A percentile compares a stretch with the other conserved stretches of the same genome.
These are phyloP conservation scores for Doryteuthis pealeii DNA, from an alignment of 1,140 invertebrate species.

Conservation along the genomic window DNA sequence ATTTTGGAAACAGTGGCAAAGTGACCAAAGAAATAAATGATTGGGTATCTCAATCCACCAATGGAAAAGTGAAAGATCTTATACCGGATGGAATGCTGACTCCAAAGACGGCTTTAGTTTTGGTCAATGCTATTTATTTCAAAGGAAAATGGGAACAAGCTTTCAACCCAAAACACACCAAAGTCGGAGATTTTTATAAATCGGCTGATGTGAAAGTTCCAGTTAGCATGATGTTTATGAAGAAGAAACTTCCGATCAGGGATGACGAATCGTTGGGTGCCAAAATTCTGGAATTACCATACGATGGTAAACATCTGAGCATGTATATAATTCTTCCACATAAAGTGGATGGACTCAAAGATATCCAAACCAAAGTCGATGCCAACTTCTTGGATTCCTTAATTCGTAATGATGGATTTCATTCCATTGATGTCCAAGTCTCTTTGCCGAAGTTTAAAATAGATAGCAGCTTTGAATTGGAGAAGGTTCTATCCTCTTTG, in stretches of 20 bases:
- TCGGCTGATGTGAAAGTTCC: not conserved
- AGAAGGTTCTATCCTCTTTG: conserved; percentile 51
- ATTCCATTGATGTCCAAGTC: conserved; percentile 28
- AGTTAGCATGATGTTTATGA: conserved; percentile 62
- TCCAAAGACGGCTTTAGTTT: conserved; percentile 65
- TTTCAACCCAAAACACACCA: conserved; percentile 66
- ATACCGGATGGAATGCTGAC: conserved; percentile 59
- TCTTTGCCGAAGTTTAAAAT: conserved; percentile 71
- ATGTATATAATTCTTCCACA: conserved; percentile 78
- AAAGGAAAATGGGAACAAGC: conserved; percentile 72
- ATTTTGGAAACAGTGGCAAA: conserved; percentile 14
- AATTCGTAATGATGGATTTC: not conserved
- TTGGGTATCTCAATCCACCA: conserved; percentile 70
- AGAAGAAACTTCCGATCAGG: conserved; percentile 66
- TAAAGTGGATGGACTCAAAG: conserved; percentile 40
- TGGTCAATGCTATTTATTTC: conserved; percentile 78
- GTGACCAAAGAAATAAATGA: conserved; percentile 64
- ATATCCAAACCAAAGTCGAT: conserved; percentile 63
- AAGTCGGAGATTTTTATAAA: conserved; percentile 43
- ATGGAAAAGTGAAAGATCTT: conserved; percentile 67
- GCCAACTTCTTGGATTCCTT: conserved; percentile 56
- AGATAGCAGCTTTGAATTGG: conserved; percentile 64
- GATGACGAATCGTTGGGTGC: conserved; percentile 73
- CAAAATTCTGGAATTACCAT: conserved; percentile 72
- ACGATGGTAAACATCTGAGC: conserved; percentile 65